A percentile compares a stretch with the other conserved stretches of the same genome.
Conservation (phyloP, 2,888 invertebrate genomes). For the Oscheius sp. region DNA sequence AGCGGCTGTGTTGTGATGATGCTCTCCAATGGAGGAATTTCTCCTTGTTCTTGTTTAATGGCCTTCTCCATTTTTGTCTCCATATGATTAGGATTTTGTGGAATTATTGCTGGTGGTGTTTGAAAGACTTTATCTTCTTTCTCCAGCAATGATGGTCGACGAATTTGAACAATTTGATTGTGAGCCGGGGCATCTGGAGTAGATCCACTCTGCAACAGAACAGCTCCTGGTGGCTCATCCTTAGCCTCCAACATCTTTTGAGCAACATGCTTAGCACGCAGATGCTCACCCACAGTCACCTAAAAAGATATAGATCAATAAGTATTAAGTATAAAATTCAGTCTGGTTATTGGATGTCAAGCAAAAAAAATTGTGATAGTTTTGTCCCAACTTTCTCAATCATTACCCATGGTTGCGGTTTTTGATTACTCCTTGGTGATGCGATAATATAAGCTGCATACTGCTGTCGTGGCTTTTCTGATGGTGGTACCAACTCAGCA, state of each 20-base stretch:
- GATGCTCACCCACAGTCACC: constrained; percentile 54
- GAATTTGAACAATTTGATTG: constrained; percentile 14
- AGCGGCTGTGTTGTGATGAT: constrained; percentile 44
- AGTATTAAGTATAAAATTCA: too few relatives aligned
- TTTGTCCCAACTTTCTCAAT: not conserved
- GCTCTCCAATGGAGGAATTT: constrained; percentile 39
- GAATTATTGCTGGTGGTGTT: not conserved
- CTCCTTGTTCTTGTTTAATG: not conserved
- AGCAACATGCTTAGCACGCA: constrained; percentile 39
- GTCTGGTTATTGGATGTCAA: too few relatives aligned
- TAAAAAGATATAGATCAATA: too few relatives aligned
- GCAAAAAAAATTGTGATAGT: not conserved
- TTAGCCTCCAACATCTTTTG: not conserved
- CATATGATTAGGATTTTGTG: not conserved
- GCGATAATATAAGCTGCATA: constrained; percentile 7
- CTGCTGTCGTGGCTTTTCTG: constrained; percentile 6
- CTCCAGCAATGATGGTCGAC: constrained; percentile 3
- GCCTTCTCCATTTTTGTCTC: not conserved
- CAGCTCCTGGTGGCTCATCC: constrained; percentile 1
- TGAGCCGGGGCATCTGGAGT: not conserved
- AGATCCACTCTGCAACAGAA: not conserved
- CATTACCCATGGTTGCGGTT: too few relatives aligned
- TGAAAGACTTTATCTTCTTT: not conserved
- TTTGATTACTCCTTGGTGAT: not conserved
- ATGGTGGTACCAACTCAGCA: not conserved